phyloP scores from a whole-genome alignment of 2,797 vertebrate genomes.

The Anisognathus igniventris region DNA sequence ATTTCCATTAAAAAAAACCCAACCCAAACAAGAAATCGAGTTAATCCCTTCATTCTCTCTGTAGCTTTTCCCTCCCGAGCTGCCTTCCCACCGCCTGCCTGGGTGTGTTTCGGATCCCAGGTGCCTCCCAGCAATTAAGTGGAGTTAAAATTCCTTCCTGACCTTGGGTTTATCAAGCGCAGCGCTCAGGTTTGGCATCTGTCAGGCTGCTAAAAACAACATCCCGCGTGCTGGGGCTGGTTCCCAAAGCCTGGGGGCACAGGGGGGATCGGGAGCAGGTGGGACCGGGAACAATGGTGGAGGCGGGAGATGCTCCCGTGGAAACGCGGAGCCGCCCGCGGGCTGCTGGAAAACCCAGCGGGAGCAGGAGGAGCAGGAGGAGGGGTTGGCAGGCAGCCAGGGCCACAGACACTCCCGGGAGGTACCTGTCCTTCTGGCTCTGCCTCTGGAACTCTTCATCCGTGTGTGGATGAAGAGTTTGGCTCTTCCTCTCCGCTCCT shows the following conservation, averaged over 20 bases:
- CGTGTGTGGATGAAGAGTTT: accelerated
- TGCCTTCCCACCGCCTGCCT: background rate
- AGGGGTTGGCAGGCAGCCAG: conserved; percentile 34
- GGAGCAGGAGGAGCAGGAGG: background rate
- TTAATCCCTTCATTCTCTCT: background rate
- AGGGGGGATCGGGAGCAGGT: conserved; percentile 53
- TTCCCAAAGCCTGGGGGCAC: background rate
- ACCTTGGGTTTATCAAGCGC: conserved; percentile 10
- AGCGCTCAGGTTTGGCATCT: background rate
- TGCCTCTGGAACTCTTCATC: background rate
- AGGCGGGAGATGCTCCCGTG: conserved; percentile 21
- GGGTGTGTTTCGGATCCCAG: background rate
- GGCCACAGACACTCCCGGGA: background rate
- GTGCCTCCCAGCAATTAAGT: conserved; percentile 1
- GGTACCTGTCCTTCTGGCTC: background rate
- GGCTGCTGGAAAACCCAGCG: conserved; percentile 1
- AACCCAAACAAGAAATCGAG: background rate
- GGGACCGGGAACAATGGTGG: conserved; percentile 32
- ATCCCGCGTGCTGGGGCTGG: background rate
- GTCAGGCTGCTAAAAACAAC: background rate
- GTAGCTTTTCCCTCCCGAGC: background rate
- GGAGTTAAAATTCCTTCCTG: conserved; percentile 17
- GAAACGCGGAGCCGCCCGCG: background rate
- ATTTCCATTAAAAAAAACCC: background rate
- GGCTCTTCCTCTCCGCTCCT: background rate